Conservation (phyloP, 2,888 invertebrate species). For the Eupeodes luniger region DNA sequence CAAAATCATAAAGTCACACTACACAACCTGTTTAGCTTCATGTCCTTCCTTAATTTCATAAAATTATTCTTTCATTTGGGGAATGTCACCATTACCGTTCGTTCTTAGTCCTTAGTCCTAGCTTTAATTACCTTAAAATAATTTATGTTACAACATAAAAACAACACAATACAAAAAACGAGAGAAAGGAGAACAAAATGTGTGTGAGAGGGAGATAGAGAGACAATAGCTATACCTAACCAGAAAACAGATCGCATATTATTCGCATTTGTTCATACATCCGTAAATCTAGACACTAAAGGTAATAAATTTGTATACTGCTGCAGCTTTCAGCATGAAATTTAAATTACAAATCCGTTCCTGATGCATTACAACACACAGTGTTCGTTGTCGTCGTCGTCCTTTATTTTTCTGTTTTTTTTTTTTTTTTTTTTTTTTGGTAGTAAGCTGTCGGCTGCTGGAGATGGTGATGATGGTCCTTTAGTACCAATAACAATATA, state of each 20-base stretch:
- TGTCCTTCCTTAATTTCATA: background rate
- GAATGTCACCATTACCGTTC: background rate
- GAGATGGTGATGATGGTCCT: conserved; percentile 40
- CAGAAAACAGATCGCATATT: conserved; percentile 53
- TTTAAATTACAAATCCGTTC: conserved; percentile 73
- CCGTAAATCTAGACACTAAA: conserved; percentile 62
- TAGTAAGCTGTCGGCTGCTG: conserved; percentile 54
- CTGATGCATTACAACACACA: conserved; percentile 46
- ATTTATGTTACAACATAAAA: conserved; percentile 61
- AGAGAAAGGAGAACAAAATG: background rate
- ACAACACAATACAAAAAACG: conserved; percentile 1
- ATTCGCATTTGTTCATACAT: conserved; percentile 62
- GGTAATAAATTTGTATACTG: conserved; percentile 66
- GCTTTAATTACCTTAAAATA: conserved; percentile 48
- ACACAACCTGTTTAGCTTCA: no score
- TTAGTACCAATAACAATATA: background rate
- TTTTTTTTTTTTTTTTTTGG: conserved; percentile 53
- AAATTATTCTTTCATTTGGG: background rate
- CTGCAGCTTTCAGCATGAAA: conserved; percentile 73
- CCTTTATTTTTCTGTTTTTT: conserved; percentile 41
- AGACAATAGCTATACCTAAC: background rate
- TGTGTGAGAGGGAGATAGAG: background rate
- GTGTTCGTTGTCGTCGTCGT: conserved; percentile 13
- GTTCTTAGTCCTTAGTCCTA: background rate
- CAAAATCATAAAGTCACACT: no score